These are phyloP conservation scores for Pseudoips prasinana DNA, from an alignment of 2,888 invertebrate species.

Conservation along the genomic window DNA sequence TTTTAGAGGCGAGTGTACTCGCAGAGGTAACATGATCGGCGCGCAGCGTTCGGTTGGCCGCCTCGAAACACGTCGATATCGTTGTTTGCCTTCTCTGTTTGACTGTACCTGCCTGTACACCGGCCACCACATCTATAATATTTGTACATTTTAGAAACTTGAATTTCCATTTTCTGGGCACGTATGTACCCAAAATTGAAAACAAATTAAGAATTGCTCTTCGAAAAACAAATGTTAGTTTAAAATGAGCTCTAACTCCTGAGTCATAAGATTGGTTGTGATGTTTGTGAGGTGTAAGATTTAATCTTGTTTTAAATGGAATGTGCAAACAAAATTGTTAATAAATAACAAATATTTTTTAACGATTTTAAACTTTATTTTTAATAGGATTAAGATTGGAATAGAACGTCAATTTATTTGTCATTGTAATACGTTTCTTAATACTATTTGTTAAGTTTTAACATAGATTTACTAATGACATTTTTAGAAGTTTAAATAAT, in stretches of 20 bases:
- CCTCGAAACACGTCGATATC: conserved; percentile 42
- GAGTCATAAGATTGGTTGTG: conserved; percentile 1
- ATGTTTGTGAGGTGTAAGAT: neutral
- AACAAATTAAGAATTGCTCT: conserved; percentile 9
- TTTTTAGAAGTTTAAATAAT: conserved; percentile 21
- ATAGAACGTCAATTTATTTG: conserved; percentile 30
- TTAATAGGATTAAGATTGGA: conserved; percentile 18
- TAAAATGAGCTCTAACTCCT: neutral
- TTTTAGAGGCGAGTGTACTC: conserved; percentile 28
- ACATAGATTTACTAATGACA: conserved; percentile 37
- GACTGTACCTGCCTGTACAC: conserved; percentile 36
- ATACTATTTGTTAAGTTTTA: conserved; percentile 37
- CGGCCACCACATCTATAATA: conserved; percentile 38
- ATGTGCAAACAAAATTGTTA: conserved; percentile 36
- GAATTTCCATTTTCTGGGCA: conserved; percentile 62
- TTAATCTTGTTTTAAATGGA: conserved; percentile 21
- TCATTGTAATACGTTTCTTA: conserved; percentile 37
- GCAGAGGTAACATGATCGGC: conserved; percentile 56
- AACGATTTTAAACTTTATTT: conserved; percentile 35
- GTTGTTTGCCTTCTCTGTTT: conserved; percentile 43
- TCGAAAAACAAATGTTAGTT: neutral
- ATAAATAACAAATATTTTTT: conserved; percentile 23
- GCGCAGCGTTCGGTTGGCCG: conserved; percentile 54
- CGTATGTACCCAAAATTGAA: conserved; percentile 33
- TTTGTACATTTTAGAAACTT: conserved; percentile 73